These are phyloP conservation scores for Acropora tenuis DNA, from an alignment of 64 coral and sea anemone genomes.

Conservation along the genomic window DNA sequence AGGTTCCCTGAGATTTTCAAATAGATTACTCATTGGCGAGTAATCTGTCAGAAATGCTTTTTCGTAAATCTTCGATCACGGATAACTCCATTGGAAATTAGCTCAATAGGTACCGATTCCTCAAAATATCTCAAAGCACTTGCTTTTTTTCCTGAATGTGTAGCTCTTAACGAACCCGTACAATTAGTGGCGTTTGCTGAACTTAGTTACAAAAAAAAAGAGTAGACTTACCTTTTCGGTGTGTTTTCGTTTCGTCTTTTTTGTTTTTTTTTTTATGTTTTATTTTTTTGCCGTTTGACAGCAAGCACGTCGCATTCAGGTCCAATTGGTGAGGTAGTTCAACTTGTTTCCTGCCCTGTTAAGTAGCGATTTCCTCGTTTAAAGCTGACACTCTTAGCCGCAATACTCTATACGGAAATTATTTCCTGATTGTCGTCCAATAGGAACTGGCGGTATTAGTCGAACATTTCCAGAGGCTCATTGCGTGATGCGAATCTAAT, in stretches of 20 bases:
- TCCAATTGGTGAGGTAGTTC: neutral
- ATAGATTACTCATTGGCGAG: too few species aligned
- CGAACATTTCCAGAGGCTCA: too few species aligned
- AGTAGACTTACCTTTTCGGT: neutral
- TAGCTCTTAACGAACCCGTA: neutral
- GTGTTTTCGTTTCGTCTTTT: neutral
- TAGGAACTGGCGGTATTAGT: neutral
- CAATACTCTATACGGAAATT: neutral
- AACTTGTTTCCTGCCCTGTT: neutral
- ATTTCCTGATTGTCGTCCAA: slow-evolving; percentile 31
- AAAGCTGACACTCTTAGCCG: neutral
- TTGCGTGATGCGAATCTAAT: too few species aligned
- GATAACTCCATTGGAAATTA: neutral
- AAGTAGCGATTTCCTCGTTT: neutral
- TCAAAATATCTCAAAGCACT: neutral
- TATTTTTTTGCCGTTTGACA: neutral
- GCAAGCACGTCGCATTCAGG: neutral
- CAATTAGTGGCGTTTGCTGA: neutral
- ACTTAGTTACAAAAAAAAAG: neutral
- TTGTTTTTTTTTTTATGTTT: neutral
- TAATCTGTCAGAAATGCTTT: neutral
- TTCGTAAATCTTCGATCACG: neutral
- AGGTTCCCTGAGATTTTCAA: too few species aligned
- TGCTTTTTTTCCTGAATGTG: neutral
- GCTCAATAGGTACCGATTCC: neutral